Percentiles rank a stretch among this genome's conserved stretches.
Conservation (phyloP, 2,113 vertebrate genomes). For the Phalacrocorax carbo region DNA sequence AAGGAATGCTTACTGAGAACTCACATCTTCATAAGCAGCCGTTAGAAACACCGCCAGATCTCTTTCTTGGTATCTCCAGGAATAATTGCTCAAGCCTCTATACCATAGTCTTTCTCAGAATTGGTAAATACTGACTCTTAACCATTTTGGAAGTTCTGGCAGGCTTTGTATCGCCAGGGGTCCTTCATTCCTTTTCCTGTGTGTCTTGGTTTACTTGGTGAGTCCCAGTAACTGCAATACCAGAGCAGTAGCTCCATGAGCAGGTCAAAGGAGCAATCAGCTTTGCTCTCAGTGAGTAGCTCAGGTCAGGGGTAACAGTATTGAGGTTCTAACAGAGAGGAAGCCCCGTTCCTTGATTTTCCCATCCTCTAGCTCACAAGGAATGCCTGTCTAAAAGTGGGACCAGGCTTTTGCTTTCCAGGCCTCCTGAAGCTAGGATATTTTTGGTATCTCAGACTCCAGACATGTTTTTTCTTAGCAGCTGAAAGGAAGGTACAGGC, state of each 20-base stretch:
- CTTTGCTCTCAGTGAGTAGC: background rate
- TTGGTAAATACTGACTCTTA: background rate
- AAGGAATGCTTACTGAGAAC: background rate
- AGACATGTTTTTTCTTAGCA: background rate
- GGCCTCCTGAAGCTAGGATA: background rate
- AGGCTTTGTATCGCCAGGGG: background rate
- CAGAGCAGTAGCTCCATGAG: background rate
- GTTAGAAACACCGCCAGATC: background rate
- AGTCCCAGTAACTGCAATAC: background rate
- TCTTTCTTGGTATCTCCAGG: background rate
- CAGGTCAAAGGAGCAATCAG: background rate
- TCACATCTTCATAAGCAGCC: background rate
- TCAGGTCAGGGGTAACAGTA: background rate
- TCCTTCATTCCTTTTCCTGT: background rate
- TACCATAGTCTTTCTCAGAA: background rate
- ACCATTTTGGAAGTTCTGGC: background rate
- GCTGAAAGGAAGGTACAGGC: background rate
- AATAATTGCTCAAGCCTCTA: background rate
- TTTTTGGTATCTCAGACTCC: background rate
- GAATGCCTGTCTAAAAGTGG: background rate
- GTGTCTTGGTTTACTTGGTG: background rate
- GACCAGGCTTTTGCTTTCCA: constrained; percentile 24
- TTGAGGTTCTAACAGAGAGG: background rate
- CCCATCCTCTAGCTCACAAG: background rate
- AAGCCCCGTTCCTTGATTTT: background rate